Percentiles rank a stretch among this genome's conserved stretches.
phyloP scores from a whole-genome alignment of 2,888 invertebrate genomes.

The Xylota segnis region DNA sequence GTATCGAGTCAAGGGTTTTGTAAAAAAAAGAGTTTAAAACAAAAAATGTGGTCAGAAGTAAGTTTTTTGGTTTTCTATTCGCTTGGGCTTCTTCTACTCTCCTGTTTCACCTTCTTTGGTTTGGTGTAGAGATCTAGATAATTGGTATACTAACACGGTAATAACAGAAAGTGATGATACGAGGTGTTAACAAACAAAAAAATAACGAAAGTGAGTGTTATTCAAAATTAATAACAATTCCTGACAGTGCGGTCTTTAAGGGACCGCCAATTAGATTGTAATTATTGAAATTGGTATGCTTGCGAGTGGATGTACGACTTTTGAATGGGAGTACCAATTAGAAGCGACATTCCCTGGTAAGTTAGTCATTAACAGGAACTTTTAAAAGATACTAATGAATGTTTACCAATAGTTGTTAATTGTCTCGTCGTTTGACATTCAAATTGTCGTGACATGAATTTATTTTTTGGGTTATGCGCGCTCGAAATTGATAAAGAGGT shows the following conservation, averaged over 20 bases:
- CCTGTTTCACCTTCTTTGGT: constrained; percentile 15
- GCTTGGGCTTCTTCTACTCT: background rate
- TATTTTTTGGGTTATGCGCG: no score
- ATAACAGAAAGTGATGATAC: constrained; percentile 5
- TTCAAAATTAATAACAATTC: background rate
- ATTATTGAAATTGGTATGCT: no score
- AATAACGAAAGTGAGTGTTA: constrained; percentile 16
- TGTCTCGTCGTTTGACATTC: no score
- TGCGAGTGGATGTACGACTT: no score
- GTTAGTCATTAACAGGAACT: no score
- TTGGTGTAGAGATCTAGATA: background rate
- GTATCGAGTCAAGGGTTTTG: background rate
- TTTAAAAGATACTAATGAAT: no score
- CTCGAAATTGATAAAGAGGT: no score
- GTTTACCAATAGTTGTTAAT: no score
- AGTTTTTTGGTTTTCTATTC: constrained; percentile 5
- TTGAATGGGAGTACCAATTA: no score
- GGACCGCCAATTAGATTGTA: no score
- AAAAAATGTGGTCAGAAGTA: constrained; percentile 43
- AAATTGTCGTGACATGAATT: no score
- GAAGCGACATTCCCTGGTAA: no score
- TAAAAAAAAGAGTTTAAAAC: background rate
- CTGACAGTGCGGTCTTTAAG: constrained; percentile 3
- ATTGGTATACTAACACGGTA: constrained; percentile 14
- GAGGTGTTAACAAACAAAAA: background rate